These are phyloP conservation scores for Osedax fenrisi DNA, from an alignment of 2,888 invertebrate species.

Conservation along the genomic window DNA sequence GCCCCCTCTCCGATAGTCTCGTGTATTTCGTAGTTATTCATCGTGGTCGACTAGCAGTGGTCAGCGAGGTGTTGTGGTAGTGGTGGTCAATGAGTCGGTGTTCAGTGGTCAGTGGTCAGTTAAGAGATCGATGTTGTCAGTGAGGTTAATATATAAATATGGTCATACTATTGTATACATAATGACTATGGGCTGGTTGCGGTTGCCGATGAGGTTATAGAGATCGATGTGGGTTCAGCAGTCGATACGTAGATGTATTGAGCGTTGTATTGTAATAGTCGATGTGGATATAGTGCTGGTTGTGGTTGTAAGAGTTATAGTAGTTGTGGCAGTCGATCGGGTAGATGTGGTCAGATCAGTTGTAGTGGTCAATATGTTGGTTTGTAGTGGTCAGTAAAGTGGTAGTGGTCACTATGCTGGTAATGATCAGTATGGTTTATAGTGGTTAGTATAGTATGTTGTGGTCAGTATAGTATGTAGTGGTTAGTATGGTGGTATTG, in stretches of 20 bases:
- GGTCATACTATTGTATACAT: too few relatives aligned
- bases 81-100: too few relatives aligned
- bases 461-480: background rate
- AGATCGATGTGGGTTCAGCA: too few relatives aligned
- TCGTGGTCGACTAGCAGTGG: too few relatives aligned
- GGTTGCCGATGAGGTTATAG: too few relatives aligned
- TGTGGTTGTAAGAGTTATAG: background rate
- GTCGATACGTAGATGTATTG: too few relatives aligned
- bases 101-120: too few relatives aligned
- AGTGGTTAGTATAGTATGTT: background rate
- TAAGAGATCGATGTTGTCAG: too few relatives aligned
- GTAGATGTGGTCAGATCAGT: background rate
- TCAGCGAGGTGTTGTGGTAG: too few relatives aligned
- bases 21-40: constrained; percentile 51
- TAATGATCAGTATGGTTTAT: background rate
- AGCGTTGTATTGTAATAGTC: background rate
- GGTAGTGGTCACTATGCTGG: background rate
- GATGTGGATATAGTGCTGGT: background rate
- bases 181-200: too few relatives aligned
- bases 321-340: background rate
- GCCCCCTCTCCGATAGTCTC: constrained; percentile 49
- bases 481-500: background rate
- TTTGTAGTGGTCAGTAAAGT: background rate
- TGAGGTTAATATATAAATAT: too few relatives aligned
- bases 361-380: background rate